phyloP scores from a whole-genome alignment of 2,113 vertebrate species.

The Pelmatolapia mariae region DNA sequence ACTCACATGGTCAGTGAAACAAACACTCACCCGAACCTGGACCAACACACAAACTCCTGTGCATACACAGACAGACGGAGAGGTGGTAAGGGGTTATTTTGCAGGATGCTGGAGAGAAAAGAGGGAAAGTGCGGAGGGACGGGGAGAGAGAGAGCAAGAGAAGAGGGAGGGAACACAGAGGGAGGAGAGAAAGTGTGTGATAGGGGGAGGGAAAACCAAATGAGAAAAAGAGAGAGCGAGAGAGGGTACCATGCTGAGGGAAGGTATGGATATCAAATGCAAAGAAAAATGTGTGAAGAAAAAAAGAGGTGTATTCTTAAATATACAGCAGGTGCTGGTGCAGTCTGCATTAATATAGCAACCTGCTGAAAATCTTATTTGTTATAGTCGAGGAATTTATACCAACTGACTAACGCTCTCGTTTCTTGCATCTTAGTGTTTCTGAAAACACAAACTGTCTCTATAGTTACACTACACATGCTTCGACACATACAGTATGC shows the following conservation, averaged over 20 bases:
- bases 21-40: constrained; percentile 4
- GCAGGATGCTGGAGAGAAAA: constrained; percentile 53
- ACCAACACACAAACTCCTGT: constrained; percentile 9
- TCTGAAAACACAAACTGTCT: neutral
- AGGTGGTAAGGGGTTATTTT: constrained; percentile 55
- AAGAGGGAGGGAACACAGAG: constrained; percentile 23
- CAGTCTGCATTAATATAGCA: neutral
- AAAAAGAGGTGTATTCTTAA: neutral
- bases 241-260: neutral
- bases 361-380: neutral
- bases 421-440: neutral
- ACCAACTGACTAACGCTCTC: neutral
- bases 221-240: neutral
- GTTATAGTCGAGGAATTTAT: neutral
- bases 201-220: constrained; percentile 7
- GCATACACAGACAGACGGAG: constrained; percentile 19
- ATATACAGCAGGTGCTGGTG: neutral
- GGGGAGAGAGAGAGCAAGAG: neutral
- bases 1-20: constrained; percentile 44
- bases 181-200: constrained; percentile 9
- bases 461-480: neutral
- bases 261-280: neutral
- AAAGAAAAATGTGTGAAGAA: neutral
- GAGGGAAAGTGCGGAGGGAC: constrained; percentile 25
- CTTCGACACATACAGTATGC: neutral